phyloP scores from a whole-genome alignment of 2,888 invertebrate genomes.

The Pemphredon lugubris region DNA sequence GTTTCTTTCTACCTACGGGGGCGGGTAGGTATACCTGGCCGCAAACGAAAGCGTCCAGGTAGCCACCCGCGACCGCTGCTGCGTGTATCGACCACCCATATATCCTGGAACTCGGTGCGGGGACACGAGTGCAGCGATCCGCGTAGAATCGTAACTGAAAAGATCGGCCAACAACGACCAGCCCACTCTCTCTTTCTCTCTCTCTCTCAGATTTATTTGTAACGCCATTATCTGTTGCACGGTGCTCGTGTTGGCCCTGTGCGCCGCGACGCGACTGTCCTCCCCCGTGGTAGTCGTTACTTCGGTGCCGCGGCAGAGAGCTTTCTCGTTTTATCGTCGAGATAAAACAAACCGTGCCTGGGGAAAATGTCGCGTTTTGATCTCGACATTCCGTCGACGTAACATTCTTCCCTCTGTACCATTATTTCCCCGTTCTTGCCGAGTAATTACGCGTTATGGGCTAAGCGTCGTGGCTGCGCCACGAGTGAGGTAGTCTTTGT shows the following conservation, averaged over 20 bases:
- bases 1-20: constrained; percentile 28
- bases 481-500: no score
- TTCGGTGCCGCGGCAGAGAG: no score
- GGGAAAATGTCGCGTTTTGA: no score
- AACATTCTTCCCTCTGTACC: no score
- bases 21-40: constrained; percentile 43
- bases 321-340: constrained; percentile 26
- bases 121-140: constrained; percentile 46
- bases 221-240: constrained; percentile 46
- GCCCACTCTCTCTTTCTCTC: constrained; percentile 12
- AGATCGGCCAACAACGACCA: constrained; percentile 45
- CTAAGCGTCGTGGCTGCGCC: no score
- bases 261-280: no score
- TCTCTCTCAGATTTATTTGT: constrained; percentile 45
- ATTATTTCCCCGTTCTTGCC: no score
- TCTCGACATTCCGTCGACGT: no score
- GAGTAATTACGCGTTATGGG: no score
- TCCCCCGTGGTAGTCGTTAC: no score
- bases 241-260: not conserved
- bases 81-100: constrained; percentile 60
- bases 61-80: constrained; percentile 33
- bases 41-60: constrained; percentile 56
- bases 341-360: no score
- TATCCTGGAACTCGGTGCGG: constrained; percentile 41
- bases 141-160: constrained; percentile 54